Conservation (phyloP, 2,797 vertebrate genomes). For the Neopelma chrysocephalum region DNA sequence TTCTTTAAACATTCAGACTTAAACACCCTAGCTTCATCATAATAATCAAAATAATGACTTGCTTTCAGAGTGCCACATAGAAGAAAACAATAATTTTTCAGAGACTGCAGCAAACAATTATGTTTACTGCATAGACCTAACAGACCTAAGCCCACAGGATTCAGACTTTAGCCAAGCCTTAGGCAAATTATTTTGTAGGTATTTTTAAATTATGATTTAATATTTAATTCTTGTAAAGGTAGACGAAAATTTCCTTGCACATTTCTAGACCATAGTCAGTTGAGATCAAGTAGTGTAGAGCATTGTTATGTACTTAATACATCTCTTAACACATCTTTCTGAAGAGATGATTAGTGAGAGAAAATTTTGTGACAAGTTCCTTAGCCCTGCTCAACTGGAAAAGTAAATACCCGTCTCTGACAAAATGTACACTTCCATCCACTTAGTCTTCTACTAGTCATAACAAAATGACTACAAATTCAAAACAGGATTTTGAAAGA, state of each 20-base stretch:
- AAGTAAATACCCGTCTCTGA: neutral
- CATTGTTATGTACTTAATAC: neutral
- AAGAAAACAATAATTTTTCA: neutral
- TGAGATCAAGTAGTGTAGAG: neutral
- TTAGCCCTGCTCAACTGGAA: neutral
- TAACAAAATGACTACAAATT: neutral
- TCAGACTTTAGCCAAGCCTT: neutral
- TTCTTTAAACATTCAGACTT: neutral
- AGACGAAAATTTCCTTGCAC: neutral
- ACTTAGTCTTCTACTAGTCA: neutral
- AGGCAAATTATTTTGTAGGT: neutral
- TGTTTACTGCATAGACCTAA: neutral
- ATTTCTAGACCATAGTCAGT: neutral
- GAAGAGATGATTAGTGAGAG: neutral
- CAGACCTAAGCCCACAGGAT: neutral
- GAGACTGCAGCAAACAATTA: neutral
- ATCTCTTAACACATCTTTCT: neutral
- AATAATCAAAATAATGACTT: neutral
- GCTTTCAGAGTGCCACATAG: neutral
- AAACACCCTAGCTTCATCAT: neutral
- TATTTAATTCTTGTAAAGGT: neutral
- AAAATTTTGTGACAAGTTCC: neutral
- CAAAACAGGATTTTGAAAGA: neutral
- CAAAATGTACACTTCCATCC: neutral
- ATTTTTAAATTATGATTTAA: neutral